Evolutionary conservation across 2,797 vertebrate species (phyloP).

Genomic region (Sebastiscus albofasciatus): DNA sequence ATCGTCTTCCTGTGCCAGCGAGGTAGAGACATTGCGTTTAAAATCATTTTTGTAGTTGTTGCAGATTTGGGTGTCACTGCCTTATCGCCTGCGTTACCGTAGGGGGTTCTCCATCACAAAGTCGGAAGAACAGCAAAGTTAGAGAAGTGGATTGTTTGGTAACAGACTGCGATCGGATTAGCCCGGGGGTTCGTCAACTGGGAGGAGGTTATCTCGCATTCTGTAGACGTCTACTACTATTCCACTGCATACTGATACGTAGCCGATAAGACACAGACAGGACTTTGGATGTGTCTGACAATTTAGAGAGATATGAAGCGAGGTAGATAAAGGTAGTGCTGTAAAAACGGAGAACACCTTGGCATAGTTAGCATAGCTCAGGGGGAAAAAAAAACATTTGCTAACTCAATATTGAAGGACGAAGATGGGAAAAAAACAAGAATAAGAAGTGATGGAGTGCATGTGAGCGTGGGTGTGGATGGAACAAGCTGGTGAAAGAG

Average conservation of each 20-base stretch:
- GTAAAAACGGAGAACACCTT: background rate
- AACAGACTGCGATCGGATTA: background rate
- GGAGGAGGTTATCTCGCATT: slow-evolving; percentile 11
- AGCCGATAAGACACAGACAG: slow-evolving; percentile 1
- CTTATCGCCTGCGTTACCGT: background rate
- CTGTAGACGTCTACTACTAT: background rate
- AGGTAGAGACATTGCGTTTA: background rate
- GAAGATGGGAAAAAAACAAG: background rate
- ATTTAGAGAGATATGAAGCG: background rate
- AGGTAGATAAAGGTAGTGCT: slow-evolving; percentile 15
- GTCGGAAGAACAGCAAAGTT: background rate
- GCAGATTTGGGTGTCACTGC: background rate
- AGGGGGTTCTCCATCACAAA: slow-evolving; percentile 3
- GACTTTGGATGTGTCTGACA: slow-evolving; percentile 6
- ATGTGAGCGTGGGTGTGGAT: background rate
- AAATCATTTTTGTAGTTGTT: background rate
- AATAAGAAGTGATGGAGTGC: background rate
- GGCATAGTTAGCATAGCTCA: background rate
- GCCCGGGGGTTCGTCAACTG: background rate
- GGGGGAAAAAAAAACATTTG: background rate
- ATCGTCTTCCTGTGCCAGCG: background rate
- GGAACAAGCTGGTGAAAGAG: background rate
- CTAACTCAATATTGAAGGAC: background rate
- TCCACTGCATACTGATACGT: background rate
- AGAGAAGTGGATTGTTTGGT: background rate